Conservation (phyloP, 1,140 invertebrate genomes). For the Elymnias hypermnestra region DNA sequence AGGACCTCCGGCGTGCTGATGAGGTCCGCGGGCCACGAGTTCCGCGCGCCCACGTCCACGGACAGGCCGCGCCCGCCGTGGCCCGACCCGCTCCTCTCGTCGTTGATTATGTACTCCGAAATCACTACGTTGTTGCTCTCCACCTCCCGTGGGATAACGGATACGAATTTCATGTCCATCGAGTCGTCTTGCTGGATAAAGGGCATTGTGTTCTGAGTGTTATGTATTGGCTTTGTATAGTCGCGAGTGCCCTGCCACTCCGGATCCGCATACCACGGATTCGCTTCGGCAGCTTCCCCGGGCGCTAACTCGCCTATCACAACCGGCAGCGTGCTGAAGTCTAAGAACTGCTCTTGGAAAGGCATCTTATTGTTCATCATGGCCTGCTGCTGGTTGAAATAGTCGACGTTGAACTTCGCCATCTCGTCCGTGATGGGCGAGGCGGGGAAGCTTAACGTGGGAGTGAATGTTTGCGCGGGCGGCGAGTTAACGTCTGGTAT, state of each 20-base stretch:
- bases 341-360: constrained; percentile 50
- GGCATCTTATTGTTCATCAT: constrained; percentile 27
- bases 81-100: constrained; percentile 13
- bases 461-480: constrained; percentile 35
- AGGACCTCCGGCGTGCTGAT: constrained; percentile 67
- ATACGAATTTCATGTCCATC: constrained; percentile 47
- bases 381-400: constrained; percentile 20
- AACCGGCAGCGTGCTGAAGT: constrained; percentile 51
- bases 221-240: constrained; percentile 41
- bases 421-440: constrained; percentile 41
- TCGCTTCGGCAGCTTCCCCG: constrained; percentile 27
- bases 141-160: constrained; percentile 51
- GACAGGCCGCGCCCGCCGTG: constrained; percentile 23
- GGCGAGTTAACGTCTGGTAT: constrained; percentile 52
- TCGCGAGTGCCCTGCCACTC: constrained; percentile 40
- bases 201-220: constrained; percentile 47
- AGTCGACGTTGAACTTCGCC: constrained; percentile 33
- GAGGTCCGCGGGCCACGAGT: constrained; percentile 26
- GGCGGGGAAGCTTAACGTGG: constrained; percentile 35
- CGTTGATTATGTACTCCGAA: constrained; percentile 37
- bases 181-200: constrained; percentile 60
- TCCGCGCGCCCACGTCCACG: constrained; percentile 36
- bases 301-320: constrained; percentile 53
- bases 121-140: constrained; percentile 49
- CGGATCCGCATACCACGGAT: constrained; percentile 34